phyloP scores from a whole-genome alignment of 1,140 invertebrate species.

The Drosophila bifasciata region DNA sequence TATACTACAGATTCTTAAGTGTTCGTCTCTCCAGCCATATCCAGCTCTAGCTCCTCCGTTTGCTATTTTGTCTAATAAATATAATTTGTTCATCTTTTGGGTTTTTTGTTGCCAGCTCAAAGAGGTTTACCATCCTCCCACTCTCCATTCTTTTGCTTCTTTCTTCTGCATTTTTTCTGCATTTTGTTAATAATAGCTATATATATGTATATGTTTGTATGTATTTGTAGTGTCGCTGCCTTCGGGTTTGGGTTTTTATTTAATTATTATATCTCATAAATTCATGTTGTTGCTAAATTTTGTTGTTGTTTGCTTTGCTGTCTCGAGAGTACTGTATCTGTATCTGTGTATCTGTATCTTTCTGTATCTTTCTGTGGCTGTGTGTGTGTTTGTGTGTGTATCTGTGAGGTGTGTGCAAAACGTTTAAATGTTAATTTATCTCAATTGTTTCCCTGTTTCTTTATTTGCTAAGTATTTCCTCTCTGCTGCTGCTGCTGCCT shows the following conservation, averaged over 20 bases:
- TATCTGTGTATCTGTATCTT: constrained; percentile 13
- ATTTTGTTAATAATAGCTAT: constrained; percentile 52
- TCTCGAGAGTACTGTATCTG: constrained; percentile 39
- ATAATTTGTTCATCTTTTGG: constrained; percentile 60
- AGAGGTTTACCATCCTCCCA: neutral
- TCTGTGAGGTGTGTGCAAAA: constrained; percentile 64
- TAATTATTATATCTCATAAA: constrained; percentile 81
- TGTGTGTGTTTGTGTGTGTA: constrained; percentile 34
- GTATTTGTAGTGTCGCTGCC: constrained; percentile 35
- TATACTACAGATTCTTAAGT: constrained; percentile 76
- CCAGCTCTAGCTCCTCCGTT: too few relatives aligned
- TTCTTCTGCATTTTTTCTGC: constrained; percentile 15
- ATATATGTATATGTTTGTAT: too few relatives aligned
- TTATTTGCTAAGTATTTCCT: constrained; percentile 78
- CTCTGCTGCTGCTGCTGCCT: too few relatives aligned
- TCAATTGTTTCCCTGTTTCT: constrained; percentile 83
- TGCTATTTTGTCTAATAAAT: constrained; percentile 70
- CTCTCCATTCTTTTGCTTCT: constrained; percentile 9
- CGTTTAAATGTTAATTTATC: constrained; percentile 80
- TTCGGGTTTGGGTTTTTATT: constrained; percentile 44
- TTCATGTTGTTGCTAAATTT: constrained; percentile 83
- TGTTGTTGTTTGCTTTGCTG: constrained; percentile 75
- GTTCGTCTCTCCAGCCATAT: constrained; percentile 39
- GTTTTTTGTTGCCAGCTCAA: constrained; percentile 27
- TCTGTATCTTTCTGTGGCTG: constrained; percentile 11